Conservation (phyloP, 2,113 vertebrate genomes). For the Limnothrissa miodon region DNA sequence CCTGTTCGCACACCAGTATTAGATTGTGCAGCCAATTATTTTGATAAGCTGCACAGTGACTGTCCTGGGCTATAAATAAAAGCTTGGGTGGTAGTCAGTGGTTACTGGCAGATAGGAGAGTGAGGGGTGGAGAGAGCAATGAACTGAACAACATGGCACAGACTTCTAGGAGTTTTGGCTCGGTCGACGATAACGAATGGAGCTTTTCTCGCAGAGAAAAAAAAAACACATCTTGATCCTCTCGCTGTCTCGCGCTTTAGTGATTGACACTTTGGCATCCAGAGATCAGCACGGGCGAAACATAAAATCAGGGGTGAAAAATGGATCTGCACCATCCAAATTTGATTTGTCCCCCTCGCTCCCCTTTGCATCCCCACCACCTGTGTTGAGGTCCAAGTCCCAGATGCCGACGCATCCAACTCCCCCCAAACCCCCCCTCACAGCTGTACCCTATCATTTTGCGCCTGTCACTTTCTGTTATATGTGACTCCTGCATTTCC, state of each 20-base stretch:
- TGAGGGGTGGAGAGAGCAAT: not conserved
- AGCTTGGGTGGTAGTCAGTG: not conserved
- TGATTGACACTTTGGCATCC: not conserved
- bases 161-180: not conserved
- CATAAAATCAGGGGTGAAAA: not conserved
- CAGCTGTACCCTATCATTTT: slow-evolving; percentile 63
- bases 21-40: slow-evolving; percentile 12
- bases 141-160: not conserved
- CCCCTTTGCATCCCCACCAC: not conserved
- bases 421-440: slow-evolving; percentile 17
- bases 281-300: not conserved
- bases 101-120: not conserved
- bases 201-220: not conserved
- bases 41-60: not conserved
- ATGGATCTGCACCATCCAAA: not conserved
- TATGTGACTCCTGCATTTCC: slow-evolving; percentile 53
- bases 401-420: slow-evolving; percentile 14
- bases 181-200: not conserved
- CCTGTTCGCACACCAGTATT: not conserved
- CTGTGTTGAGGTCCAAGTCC: not conserved
- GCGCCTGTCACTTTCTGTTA: slow-evolving; percentile 62
- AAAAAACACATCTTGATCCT: not conserved
- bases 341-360: not conserved
- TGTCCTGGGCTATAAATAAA: not conserved
- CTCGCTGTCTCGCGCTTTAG: not conserved